A percentile compares a stretch with the other conserved stretches of the same genome.
phyloP scores from a whole-genome alignment of 2,113 vertebrate species.

The Eurystomus gularis region DNA sequence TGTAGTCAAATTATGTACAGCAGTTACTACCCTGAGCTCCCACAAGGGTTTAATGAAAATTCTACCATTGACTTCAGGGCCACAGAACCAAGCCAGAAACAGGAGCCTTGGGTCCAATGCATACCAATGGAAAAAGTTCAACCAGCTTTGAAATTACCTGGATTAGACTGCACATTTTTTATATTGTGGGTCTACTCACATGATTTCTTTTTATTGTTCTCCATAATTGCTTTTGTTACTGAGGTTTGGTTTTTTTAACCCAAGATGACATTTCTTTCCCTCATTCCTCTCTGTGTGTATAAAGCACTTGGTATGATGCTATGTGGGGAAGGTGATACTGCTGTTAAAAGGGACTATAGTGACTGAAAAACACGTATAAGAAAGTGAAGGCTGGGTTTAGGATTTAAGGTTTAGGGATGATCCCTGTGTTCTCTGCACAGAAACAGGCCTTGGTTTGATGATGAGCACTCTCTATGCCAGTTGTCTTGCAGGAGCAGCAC shows the following conservation, averaged over 20 bases:
- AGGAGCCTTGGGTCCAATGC: background rate
- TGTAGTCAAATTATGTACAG: background rate
- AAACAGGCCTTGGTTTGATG: background rate
- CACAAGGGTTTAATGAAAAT: background rate
- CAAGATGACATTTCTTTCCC: background rate
- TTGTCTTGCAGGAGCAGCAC: background rate
- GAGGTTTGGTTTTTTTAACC: background rate
- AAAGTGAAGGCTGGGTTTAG: background rate
- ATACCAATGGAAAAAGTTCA: background rate
- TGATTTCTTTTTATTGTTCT: background rate
- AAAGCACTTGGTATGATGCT: background rate
- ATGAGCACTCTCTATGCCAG: fast-evolving
- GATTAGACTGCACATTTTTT: background rate
- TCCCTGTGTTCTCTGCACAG: background rate
- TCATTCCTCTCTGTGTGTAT: background rate
- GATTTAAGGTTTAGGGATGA: background rate
- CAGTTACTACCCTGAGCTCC: background rate
- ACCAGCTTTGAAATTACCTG: background rate
- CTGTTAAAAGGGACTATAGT: background rate
- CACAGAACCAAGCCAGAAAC: background rate
- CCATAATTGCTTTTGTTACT: background rate
- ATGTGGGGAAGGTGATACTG: background rate
- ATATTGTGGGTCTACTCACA: background rate
- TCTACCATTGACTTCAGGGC: background rate
- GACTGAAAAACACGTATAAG: background rate